Conservation (phyloP, 2,888 invertebrate genomes). For the Esperia sulphurella region DNA sequence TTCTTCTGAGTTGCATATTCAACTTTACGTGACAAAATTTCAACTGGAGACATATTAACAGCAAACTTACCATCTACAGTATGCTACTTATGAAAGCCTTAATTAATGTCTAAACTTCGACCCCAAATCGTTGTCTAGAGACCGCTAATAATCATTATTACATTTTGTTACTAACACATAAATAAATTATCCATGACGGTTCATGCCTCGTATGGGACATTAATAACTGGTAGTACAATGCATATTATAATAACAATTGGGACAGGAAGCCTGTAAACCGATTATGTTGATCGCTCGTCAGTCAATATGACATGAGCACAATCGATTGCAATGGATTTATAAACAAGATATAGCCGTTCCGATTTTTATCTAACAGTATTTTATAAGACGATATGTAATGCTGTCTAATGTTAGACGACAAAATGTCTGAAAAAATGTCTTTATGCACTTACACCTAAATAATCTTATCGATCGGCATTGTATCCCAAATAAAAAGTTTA, state of each 20-base stretch:
- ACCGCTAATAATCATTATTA: conserved; percentile 43
- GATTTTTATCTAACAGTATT: conserved; percentile 55
- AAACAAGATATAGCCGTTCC: conserved; percentile 51
- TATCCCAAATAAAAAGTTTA: too few species aligned
- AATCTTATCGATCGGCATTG: not conserved
- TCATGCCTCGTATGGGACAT: conserved; percentile 46
- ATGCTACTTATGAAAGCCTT: conserved; percentile 42
- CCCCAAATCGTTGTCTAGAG: conserved; percentile 41
- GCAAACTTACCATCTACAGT: conserved; percentile 38
- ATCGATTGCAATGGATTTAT: conserved; percentile 62
- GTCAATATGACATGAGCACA: conserved; percentile 61
- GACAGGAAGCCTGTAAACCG: conserved; percentile 70
- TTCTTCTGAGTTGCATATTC: too few species aligned
- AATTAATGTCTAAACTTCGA: conserved; percentile 57
- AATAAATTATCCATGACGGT: conserved; percentile 53
- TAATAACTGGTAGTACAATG: conserved; percentile 69
- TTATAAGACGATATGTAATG: conserved; percentile 11
- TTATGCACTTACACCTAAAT: not conserved
- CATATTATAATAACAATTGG: conserved; percentile 66
- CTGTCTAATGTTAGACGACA: too few species aligned
- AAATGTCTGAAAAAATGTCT: not conserved
- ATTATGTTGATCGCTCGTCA: conserved; percentile 70
- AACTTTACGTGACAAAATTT: conserved; percentile 34
- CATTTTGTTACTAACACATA: conserved; percentile 26
- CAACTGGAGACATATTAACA: conserved; percentile 33